phyloP scores from a whole-genome alignment of 35 echinoderm and acorn worm genomes.

The Heliocidaris tuberculata region DNA sequence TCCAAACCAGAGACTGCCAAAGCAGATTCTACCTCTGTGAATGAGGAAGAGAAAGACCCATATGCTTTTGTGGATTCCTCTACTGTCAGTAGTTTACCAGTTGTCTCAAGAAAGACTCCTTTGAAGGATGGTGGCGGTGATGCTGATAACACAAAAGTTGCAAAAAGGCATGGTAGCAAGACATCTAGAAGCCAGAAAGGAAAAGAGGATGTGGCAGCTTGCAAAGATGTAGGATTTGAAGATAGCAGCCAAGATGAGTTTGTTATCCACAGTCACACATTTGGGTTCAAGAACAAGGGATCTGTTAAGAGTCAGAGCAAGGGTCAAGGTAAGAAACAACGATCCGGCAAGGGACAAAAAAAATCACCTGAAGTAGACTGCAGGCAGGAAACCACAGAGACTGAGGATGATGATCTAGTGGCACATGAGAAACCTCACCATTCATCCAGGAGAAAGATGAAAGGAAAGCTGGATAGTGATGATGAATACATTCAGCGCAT shows the following conservation, averaged over 20 bases:
- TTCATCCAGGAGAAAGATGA: conserved; percentile 33
- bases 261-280: background rate
- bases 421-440: background rate
- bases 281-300: conserved; percentile 9
- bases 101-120: background rate
- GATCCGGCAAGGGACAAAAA: background rate
- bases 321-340: background rate
- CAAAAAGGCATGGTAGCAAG: background rate
- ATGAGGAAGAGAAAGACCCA: background rate
- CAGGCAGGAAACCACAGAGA: background rate
- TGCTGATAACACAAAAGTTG: background rate
- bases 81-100: background rate
- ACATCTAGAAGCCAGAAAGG: background rate
- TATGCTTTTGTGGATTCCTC: conserved; percentile 32
- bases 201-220: background rate
- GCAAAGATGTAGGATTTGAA: background rate
- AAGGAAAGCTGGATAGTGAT: conserved; percentile 21
- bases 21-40: conserved; percentile 11
- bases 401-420: background rate
- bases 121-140: background rate
- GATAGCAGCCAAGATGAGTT: conserved; percentile 28
- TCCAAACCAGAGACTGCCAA: conserved; percentile 24
- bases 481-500: conserved; percentile 6
- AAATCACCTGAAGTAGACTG: background rate
- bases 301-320: background rate